Evolutionary conservation across 1,140 invertebrate genomes (phyloP), one percentile per base, ranked within the genome.

Genomic region (Mercenaria mercenaria): DNA sequence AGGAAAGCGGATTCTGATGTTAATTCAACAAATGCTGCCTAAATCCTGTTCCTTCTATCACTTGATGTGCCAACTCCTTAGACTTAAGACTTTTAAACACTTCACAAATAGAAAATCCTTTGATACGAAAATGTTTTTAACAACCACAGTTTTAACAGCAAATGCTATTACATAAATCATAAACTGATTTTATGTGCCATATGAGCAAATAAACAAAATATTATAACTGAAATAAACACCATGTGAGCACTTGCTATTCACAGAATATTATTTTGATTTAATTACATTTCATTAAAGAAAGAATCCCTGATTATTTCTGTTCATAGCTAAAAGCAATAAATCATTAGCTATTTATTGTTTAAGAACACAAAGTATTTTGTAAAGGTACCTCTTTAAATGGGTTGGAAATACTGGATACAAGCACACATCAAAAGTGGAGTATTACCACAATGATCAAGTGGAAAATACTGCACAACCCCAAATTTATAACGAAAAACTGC

Each of bases 161-260:
- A 59, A 59, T 6, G 56, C 18, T 10, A 59, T 59, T 59, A 59
- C 56, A 59, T 20, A 59, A 13, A 59, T 59, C 56, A 26, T 59
- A 59, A 59, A 59, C 18, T 59, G 56, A 72, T 39, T 72, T 72
- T 20, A 72, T 41, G 67, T 20, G 39, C 67, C 67, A 72, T 10
- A n/a, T 72, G 34, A 72, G 2, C 0, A 39, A 26, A 72, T 1
- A 18, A 18, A 72, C 39, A 72, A 72, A 72, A 72, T 23, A 72
- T 39, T 72, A 72, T 39, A 39, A n/a, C 34, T 2, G 67, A 72
- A 72, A 41, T 72, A 72, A 72, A 72, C 10, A 23, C 34, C 37
- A n/a, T 29, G 23, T 72, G 67, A 72, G 39, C 67, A n/a, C 37
- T 72, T 72, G 67, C 34, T 72, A 72, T 72, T 23, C 37, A 72